phyloP scores from a whole-genome alignment of 2,888 invertebrate genomes.

The Automeris io region DNA sequence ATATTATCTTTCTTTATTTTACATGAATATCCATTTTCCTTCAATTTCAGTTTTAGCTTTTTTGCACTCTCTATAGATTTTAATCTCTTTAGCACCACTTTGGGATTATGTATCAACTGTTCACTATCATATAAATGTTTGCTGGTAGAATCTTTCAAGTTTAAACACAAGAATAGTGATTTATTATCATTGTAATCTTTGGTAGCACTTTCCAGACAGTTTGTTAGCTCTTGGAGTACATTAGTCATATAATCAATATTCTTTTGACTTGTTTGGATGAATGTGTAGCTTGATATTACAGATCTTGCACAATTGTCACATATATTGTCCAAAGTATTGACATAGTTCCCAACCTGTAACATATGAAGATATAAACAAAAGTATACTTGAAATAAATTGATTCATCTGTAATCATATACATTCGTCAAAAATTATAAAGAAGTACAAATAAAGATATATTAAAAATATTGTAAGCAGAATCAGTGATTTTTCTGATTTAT shows the following conservation, averaged over 20 bases:
- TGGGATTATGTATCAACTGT: conserved; percentile 14
- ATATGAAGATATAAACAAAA: too few relatives aligned
- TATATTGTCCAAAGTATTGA: conserved; percentile 32
- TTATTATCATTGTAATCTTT: conserved; percentile 21
- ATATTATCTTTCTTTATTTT: conserved; percentile 9
- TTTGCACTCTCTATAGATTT: conserved; percentile 16
- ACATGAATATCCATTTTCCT: conserved; percentile 9
- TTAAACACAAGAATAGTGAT: conserved; percentile 40
- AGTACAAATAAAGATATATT: too few relatives aligned
- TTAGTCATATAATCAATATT: conserved; percentile 32
- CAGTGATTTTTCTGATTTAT: too few relatives aligned
- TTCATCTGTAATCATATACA: too few relatives aligned
- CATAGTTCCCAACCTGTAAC: conserved; percentile 41
- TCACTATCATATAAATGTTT: conserved; percentile 38
- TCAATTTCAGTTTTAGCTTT: conserved; percentile 12
- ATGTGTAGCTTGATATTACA: conserved; percentile 38
- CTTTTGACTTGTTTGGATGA: conserved; percentile 30
- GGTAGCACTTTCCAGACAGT: conserved; percentile 26
- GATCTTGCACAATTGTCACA: conserved; percentile 38
- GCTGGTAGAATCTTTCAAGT: conserved; percentile 29
- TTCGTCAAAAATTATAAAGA: too few relatives aligned
- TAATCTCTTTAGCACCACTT: conserved; percentile 30
- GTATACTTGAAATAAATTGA: too few relatives aligned
- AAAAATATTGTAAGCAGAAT: too few relatives aligned
- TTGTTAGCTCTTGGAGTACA: conserved; percentile 27